Evolutionary conservation across 92 coral and sea anemone genomes (phyloP).

Genomic region (Pocillopora meandrina): DNA sequence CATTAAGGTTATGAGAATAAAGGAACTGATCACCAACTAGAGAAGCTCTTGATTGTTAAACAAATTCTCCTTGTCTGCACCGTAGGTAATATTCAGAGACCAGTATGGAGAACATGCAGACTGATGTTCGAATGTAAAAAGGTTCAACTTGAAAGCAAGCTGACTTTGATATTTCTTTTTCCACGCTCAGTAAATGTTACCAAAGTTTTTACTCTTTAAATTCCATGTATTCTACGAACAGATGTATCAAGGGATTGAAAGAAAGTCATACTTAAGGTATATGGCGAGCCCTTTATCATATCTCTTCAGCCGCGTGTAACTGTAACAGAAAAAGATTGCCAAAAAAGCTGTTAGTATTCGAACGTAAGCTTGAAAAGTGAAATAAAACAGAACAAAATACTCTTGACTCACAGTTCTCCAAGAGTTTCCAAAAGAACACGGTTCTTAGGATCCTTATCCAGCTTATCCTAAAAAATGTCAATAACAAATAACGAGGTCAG

Average conservation of each 20-base stretch:
- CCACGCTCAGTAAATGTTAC: no score
- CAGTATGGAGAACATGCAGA: no score
- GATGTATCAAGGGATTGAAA: not conserved
- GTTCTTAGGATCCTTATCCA: constrained; percentile 76
- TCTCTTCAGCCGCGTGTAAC: constrained; percentile 88
- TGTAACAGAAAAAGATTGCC: constrained; percentile 15
- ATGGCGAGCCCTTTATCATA: constrained; percentile 96
- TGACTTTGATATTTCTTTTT: no score
- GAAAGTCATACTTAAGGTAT: constrained; percentile 75
- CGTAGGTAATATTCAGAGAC: no score
- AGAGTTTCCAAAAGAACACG: constrained; percentile 82
- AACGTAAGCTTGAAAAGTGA: not conserved
- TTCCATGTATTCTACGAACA: not conserved
- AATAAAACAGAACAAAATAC: not conserved
- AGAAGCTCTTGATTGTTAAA: no score
- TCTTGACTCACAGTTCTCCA: constrained; percentile 83
- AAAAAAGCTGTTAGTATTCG: not conserved
- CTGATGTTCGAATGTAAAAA: no score
- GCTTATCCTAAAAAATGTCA: constrained; percentile 71
- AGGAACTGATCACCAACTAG: no score
- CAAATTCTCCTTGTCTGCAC: no score
- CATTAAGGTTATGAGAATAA: no score
- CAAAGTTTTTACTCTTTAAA: no score
- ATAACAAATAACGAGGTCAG: not conserved
- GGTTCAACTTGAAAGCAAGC: no score